A percentile compares a stretch with the other conserved stretches of the same genome.
Conservation (phyloP, 2,888 invertebrate genomes). For the Volucella inflata region DNA sequence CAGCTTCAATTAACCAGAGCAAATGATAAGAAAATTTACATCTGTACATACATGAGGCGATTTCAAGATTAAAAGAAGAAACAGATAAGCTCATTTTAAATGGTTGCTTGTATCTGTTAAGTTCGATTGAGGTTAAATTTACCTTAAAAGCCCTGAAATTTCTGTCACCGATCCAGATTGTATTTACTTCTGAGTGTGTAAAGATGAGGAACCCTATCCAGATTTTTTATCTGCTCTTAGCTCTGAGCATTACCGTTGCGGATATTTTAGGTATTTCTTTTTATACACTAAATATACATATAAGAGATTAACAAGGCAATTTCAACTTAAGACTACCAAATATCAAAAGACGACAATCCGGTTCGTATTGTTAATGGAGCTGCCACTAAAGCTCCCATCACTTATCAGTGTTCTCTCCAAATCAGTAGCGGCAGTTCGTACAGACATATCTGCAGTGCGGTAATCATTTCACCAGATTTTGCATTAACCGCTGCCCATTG, state of each 20-base stretch:
- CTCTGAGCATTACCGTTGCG: neutral
- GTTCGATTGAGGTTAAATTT: too few relatives aligned
- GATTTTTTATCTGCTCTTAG: neutral
- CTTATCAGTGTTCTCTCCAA: neutral
- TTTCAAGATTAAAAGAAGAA: too few relatives aligned
- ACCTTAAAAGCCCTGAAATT: too few relatives aligned
- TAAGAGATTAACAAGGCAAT: too few relatives aligned
- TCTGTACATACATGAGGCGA: too few relatives aligned
- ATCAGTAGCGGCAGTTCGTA: neutral
- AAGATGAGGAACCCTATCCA: neutral
- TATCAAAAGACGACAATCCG: neutral
- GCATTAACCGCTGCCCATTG: slow-evolving; percentile 6
- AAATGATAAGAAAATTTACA: too few relatives aligned
- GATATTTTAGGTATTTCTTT: neutral
- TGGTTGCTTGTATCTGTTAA: too few relatives aligned
- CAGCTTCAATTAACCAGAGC: too few relatives aligned
- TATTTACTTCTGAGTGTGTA: neutral
- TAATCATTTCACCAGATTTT: neutral
- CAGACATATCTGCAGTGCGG: neutral
- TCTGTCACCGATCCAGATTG: neutral
- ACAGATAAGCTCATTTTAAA: too few relatives aligned
- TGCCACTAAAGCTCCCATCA: neutral
- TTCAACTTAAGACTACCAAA: too few relatives aligned
- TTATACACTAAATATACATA: too few relatives aligned
- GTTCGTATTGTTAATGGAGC: neutral